Conservation (phyloP, 2,888 invertebrate species). For the Agrotis exclamationis region DNA sequence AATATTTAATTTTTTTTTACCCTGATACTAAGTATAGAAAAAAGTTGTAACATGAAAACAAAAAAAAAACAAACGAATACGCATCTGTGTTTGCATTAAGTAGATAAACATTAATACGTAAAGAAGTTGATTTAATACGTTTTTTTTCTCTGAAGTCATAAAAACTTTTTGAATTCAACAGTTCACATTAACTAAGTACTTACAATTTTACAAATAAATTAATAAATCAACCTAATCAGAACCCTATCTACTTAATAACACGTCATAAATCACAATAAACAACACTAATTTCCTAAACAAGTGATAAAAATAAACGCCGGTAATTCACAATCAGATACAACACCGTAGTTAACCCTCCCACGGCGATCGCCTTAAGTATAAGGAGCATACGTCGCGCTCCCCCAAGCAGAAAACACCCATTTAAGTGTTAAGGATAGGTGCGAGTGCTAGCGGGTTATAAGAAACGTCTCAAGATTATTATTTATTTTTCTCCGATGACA, state of each 20-base stretch:
- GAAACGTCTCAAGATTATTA: constrained; percentile 24
- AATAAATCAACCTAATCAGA: constrained; percentile 5
- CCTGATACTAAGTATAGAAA: not conserved
- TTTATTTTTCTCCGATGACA: not conserved
- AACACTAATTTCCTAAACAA: constrained; percentile 31
- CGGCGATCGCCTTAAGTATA: constrained; percentile 74
- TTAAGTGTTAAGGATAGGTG: constrained; percentile 74
- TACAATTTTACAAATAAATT: too few relatives aligned
- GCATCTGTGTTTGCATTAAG: not conserved
- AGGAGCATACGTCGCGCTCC: constrained; percentile 83
- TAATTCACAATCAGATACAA: constrained; percentile 61
- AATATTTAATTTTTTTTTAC: constrained; percentile 38
- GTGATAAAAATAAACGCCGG: constrained; percentile 51
- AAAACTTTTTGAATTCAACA: too few relatives aligned
- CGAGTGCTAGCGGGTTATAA: constrained; percentile 54
- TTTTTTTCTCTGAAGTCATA: too few relatives aligned
- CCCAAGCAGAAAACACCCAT: constrained; percentile 84
- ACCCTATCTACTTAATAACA: not conserved
- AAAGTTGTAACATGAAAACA: not conserved
- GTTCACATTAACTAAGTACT: too few relatives aligned
- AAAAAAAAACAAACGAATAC: not conserved
- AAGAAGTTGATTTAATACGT: not conserved
- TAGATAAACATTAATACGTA: not conserved
- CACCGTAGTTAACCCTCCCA: constrained; percentile 74
- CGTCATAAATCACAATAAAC: not conserved